Evolutionary conservation across 1,140 invertebrate genomes (phyloP).

Genomic region (Aphaenogaster ashmeadi): DNA sequence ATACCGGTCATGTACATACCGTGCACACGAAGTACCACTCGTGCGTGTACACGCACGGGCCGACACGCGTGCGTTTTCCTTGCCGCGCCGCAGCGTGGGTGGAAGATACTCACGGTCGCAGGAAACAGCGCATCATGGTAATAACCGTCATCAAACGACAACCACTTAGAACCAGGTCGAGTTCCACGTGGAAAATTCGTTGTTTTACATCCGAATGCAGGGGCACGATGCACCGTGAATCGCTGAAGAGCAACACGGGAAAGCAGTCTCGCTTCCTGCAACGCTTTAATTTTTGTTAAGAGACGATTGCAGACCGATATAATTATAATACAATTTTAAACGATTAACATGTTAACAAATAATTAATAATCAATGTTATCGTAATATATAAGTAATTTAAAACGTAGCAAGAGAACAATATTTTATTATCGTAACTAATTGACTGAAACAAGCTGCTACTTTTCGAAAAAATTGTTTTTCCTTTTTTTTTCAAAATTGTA

Average conservation of each 20-base stretch:
- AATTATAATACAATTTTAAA: neutral
- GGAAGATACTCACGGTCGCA: conserved; percentile 84
- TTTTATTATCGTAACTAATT: neutral
- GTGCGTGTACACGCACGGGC: conserved; percentile 41
- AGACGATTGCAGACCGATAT: neutral
- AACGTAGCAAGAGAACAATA: neutral
- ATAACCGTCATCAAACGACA: conserved; percentile 86
- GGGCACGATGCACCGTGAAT: conserved; percentile 28
- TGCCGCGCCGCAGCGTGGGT: conserved; percentile 73
- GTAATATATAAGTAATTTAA: neutral
- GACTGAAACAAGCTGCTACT: neutral
- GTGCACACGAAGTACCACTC: conserved; percentile 19
- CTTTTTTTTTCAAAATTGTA: neutral
- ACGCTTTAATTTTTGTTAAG: neutral
- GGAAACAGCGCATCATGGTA: conserved; percentile 87
- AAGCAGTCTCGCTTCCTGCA: neutral
- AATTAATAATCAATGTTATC: neutral
- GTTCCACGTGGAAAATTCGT: conserved; percentile 77
- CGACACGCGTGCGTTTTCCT: conserved; percentile 65
- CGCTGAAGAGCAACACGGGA: conserved; percentile 32
- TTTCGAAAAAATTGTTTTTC: neutral
- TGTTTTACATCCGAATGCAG: conserved; percentile 67
- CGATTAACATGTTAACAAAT: conserved; percentile 3
- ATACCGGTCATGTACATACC: conserved; percentile 44
- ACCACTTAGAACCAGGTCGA: conserved; percentile 85